Base-by-base conservation (phyloP, 2,113 vertebrate species). In the Ariopsis seemanni region DNA sequence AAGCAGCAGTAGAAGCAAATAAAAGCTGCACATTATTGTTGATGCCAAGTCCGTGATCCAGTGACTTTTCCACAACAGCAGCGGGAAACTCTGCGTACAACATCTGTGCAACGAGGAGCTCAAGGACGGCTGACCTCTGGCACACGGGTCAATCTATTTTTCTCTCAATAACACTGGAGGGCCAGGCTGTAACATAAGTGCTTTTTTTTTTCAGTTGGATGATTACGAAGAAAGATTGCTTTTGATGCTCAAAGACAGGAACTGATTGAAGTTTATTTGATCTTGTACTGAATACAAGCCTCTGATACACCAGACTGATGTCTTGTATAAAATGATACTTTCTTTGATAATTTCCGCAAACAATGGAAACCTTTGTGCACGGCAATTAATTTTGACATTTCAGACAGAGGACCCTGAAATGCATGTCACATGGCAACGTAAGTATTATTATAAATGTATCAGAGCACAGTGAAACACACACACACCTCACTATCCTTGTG, bases 261-360 rank as follows among this genome's bases (percentile, higher is more conserved):
- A 52, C 71, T 69, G 79, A 84, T 88, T 89, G 80, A 84, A 88
- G 81, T 58, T 72, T 72, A 86, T 89, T 89, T 89, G 86, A 88
- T 89, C 85, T 83, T 77, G 55, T 72, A 25, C 62, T 53, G 57
- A 60, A 86, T 78, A 67, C 55, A 20, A 74, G 42, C 72, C 22
- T 65, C 53, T 83, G 82, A 84, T 57, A 52, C 71, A 60, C n/a
- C 57, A 50, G 48, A 52, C 8, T 53, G 80, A 60, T 79, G 57
- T 83, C 57, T 86, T n/a, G 77, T n/a, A 22, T 81, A 83, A 55
- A 74, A 86, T 85, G 71, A 50, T 80, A 18, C 52, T 80, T 65
- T 55, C 80, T 89, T 88, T 82, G 84, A 82, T 78, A 72, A 78
- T 84, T 20, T 50, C 52, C 9, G 20, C 72, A 72, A 67, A 89